These are phyloP conservation scores for Trachurus trachurus DNA, from an alignment of 2,797 vertebrate genomes.

Conservation along the genomic window DNA sequence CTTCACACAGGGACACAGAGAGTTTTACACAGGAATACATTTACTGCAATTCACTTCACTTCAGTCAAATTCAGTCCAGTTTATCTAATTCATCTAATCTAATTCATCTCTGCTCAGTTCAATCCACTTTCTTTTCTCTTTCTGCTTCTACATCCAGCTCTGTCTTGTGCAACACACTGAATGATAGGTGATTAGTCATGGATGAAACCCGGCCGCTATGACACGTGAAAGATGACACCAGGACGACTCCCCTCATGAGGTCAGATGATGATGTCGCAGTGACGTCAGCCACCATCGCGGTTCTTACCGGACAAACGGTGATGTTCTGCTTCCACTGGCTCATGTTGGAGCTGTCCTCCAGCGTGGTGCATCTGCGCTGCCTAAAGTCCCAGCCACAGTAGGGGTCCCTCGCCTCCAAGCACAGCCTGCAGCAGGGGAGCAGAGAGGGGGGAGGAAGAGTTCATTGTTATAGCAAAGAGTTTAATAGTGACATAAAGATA, in stretches of 20 bases:
- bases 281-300: not conserved
- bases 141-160: not conserved
- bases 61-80: conserved; percentile 10
- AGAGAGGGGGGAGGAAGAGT: not conserved
- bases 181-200: conserved; percentile 23
- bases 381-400: conserved; percentile 98
- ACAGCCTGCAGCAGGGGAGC: conserved; percentile 84
- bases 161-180: not conserved
- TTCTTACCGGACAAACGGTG: conserved; percentile 93
- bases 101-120: not conserved
- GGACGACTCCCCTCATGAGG: not conserved
- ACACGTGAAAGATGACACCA: conserved; percentile 27
- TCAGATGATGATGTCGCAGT: not conserved
- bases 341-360: conserved; percentile 99
- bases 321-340: conserved; percentile 99
- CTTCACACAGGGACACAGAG: not conserved
- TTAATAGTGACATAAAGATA: not conserved
- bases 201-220: not conserved
- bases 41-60: conserved; percentile 5
- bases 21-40: conserved; percentile 2
- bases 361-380: conserved; percentile 93
- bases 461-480: conserved; percentile 14
- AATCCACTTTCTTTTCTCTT: not conserved
- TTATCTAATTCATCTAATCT: conserved; percentile 3
- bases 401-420: conserved; percentile 94